A percentile compares a stretch with the other conserved stretches of the same genome.
phyloP scores from a whole-genome alignment of 2,113 vertebrate species.

The Columbina picui region DNA sequence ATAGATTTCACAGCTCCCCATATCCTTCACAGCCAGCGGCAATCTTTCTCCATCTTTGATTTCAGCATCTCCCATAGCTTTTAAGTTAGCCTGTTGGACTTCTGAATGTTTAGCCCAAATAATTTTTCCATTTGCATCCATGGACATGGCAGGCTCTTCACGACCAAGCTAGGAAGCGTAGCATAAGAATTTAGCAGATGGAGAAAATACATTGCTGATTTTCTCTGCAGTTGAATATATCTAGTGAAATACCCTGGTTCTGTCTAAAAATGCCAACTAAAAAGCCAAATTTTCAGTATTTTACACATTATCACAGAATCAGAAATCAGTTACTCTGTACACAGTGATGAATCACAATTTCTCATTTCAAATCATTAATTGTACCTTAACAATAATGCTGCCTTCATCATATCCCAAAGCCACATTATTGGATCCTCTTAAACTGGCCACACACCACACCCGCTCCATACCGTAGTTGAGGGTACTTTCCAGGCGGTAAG shows the following conservation, averaged over 20 bases:
- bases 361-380: not conserved
- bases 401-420: conserved; percentile 97
- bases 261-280: not conserved
- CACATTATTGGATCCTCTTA: conserved; percentile 95
- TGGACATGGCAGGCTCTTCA: conserved; percentile 98
- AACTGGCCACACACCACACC: conserved; percentile 96
- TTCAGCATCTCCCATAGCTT: conserved; percentile 98
- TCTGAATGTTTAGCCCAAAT: conserved; percentile 99
- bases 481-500: conserved; percentile 95
- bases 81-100: conserved; percentile 96
- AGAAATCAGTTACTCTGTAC: not conserved
- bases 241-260: not conserved
- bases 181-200: not conserved
- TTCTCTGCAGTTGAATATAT: not conserved
- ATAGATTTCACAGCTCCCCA: conserved; percentile 99
- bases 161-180: conserved; percentile 86
- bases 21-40: conserved; percentile 96
- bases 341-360: not conserved
- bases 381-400: conserved; percentile 98
- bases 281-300: not conserved
- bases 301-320: not conserved
- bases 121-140: conserved; percentile 98
- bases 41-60: conserved; percentile 97
- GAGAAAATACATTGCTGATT: not conserved
- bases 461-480: conserved; percentile 98